These are phyloP conservation scores for Odontomachus brunneus DNA, from an alignment of 1,140 invertebrate genomes.

Conservation along the genomic window DNA sequence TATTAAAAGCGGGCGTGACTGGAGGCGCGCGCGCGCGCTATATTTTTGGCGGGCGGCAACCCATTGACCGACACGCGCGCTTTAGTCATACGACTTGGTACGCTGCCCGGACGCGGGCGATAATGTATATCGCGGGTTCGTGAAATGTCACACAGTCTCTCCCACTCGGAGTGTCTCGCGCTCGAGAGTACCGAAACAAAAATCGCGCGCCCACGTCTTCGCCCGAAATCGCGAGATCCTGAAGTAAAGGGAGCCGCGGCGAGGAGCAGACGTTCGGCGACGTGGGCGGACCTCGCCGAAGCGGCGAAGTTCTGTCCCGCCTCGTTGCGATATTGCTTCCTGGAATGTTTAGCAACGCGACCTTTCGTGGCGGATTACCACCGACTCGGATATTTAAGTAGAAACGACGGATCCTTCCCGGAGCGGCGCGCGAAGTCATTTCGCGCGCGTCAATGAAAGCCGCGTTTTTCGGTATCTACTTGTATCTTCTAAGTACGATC, in stretches of 20 bases:
- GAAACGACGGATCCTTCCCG: background rate
- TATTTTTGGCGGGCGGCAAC: constrained; percentile 47
- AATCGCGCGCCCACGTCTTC: constrained; percentile 24
- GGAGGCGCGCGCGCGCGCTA: background rate
- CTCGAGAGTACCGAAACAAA: too few relatives aligned
- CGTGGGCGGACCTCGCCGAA: background rate
- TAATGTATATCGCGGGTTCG: constrained; percentile 58
- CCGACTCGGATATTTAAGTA: background rate
- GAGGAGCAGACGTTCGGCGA: background rate
- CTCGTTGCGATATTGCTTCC: background rate
- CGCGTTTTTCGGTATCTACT: too few relatives aligned
- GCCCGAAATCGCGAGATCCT: constrained; percentile 12
- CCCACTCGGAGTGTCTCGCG: too few relatives aligned
- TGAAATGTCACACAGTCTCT: constrained; percentile 71
- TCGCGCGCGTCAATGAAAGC: too few relatives aligned
- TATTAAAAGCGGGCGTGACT: constrained; percentile 47
- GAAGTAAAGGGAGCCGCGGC: constrained; percentile 30
- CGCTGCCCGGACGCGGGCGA: constrained; percentile 52
- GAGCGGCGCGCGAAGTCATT: too few relatives aligned
- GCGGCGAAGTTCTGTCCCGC: background rate
- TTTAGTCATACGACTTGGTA: constrained; percentile 47
- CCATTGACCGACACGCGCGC: constrained; percentile 36
- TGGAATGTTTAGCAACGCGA: background rate
- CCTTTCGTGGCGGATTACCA: background rate
- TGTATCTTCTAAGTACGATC: too few relatives aligned